phyloP scores from a whole-genome alignment of 1,140 invertebrate species.

The Drosophila lacteicornis region DNA sequence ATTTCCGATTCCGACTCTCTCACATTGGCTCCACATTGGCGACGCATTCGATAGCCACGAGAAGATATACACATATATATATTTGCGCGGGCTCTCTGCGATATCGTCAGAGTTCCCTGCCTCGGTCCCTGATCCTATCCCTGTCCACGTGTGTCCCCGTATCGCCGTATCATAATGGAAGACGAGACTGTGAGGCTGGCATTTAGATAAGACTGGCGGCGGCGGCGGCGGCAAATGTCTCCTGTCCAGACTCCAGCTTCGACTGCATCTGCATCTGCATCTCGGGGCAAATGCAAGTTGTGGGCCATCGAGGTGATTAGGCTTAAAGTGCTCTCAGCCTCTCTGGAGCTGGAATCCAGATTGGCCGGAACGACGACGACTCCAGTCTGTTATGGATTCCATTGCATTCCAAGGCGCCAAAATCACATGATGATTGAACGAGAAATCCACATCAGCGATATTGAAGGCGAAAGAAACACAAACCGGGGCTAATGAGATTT shows the following conservation, averaged over 20 bases:
- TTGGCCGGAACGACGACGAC: neutral
- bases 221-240: constrained; percentile 42
- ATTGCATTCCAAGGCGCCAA: constrained; percentile 39
- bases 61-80: constrained; percentile 50
- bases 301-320: constrained; percentile 74
- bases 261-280: constrained; percentile 38
- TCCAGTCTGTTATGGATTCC: constrained; percentile 24
- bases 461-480: constrained; percentile 46
- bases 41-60: constrained; percentile 65
- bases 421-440: constrained; percentile 62
- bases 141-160: constrained; percentile 70
- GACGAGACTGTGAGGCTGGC: constrained; percentile 85
- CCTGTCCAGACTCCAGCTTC: constrained; percentile 5
- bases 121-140: constrained; percentile 1
- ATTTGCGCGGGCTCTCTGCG: constrained; percentile 26
- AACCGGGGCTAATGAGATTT: constrained; percentile 75
- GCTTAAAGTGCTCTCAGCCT: constrained; percentile 67
- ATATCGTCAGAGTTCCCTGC: constrained; percentile 7
- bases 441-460: constrained; percentile 57
- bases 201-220: constrained; percentile 81
- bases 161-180: constrained; percentile 85
- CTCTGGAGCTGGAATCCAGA: constrained; percentile 22
- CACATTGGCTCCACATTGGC: constrained; percentile 65
- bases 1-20: constrained; percentile 13
- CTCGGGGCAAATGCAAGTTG: constrained; percentile 51